Conservation (phyloP, 23 tunicate species). For the Trididemnum clinides region DNA sequence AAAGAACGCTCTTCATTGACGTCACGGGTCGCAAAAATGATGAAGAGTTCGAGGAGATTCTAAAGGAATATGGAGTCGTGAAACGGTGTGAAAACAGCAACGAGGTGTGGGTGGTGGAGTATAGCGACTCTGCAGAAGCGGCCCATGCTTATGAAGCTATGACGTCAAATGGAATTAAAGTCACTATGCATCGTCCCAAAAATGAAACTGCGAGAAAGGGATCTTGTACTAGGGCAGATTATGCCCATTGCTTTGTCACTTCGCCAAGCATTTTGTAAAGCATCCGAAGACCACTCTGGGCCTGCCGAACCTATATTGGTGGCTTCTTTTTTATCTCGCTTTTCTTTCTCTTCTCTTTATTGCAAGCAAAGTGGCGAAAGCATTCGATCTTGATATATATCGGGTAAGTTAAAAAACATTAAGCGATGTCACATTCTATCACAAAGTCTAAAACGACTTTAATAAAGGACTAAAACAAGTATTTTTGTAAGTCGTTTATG, state of each 20-base stretch:
- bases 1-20: background rate
- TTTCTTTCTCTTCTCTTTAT: constrained; percentile 39
- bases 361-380: constrained; percentile 38
- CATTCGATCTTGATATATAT: constrained; percentile 42
- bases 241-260: background rate
- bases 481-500: too few relatives aligned
- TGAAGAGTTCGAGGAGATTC: background rate
- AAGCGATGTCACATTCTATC: too few relatives aligned
- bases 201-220: background rate
- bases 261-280: constrained; percentile 35
- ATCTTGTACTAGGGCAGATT: too few relatives aligned
- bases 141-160: background rate
- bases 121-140: constrained; percentile 3
- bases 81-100: background rate
- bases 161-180: constrained; percentile 1
- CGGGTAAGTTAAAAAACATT: too few relatives aligned
- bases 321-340: constrained; percentile 37
- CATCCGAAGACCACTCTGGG: constrained; percentile 60
- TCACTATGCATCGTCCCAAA: background rate
- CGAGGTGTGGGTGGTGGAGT: constrained; percentile 42
- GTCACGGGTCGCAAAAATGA: background rate
- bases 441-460: too few relatives aligned
- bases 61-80: constrained; percentile 36
- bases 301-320: constrained; percentile 65
- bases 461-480: too few relatives aligned